Conservation (phyloP, 2,113 vertebrate species). For the Ancistrus triradiatus region DNA sequence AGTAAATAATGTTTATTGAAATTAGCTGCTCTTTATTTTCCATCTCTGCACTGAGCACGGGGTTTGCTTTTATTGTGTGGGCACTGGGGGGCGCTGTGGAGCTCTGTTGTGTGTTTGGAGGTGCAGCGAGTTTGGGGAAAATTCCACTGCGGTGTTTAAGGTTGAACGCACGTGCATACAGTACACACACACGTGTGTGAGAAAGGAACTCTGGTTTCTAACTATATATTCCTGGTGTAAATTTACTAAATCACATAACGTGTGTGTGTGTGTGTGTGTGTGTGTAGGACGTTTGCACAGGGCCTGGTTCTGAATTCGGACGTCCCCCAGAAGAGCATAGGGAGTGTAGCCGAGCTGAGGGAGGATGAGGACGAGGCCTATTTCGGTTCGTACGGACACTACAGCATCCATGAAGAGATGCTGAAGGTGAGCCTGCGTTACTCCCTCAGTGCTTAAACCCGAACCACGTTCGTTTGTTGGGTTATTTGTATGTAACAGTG, state of each 20-base stretch:
- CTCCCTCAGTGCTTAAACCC: too few relatives aligned
- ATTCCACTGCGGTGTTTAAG: constrained; percentile 73
- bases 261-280: constrained; percentile 40
- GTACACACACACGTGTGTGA: constrained; percentile 24
- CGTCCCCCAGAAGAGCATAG: constrained; percentile 57
- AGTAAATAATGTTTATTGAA: too few relatives aligned
- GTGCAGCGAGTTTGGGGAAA: constrained; percentile 54
- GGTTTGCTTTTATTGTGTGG: too few relatives aligned
- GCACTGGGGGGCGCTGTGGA: constrained; percentile 57
- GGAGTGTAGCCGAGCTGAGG: constrained; percentile 72
- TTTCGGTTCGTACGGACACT: constrained; percentile 95
- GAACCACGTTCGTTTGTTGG: too few relatives aligned
- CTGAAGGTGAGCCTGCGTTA: constrained; percentile 98
- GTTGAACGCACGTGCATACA: constrained; percentile 35
- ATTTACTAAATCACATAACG: too few relatives aligned
- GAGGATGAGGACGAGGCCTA: constrained; percentile 92
- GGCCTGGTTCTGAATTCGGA: constrained; percentile 84
- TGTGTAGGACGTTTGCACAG: constrained; percentile 83
- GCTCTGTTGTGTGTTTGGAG: constrained; percentile 34
- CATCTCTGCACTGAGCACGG: too few relatives aligned
- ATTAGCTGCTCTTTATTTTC: too few relatives aligned
- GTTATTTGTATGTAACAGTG: too few relatives aligned
- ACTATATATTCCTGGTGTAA: too few relatives aligned
- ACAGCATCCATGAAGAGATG: constrained; percentile 96
- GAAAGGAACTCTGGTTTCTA: too few relatives aligned